Base-by-base conservation (phyloP, 2,888 invertebrate genomes). In the Hylaea fasciaria region DNA sequence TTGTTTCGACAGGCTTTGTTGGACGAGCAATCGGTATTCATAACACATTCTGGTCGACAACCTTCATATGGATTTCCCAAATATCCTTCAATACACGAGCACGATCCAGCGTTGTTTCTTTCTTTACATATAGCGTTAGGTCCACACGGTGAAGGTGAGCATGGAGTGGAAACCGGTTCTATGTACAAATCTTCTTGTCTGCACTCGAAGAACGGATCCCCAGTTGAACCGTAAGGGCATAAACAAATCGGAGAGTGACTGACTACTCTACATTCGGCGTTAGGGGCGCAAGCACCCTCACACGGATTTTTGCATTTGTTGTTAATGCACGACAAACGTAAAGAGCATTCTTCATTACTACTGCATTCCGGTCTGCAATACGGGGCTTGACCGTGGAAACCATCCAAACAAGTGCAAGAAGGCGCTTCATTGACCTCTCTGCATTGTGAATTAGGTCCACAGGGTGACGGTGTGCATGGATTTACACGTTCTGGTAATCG, bases 261-360 rank as follows among this genome's bases (percentile, higher is more conserved):
- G 11, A 96, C 93, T 13, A 96, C 96, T 71, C 93, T 94, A 79
- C 97, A 97, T 77, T 96, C 95, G 0, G 96, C 94, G 77, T 95
- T 95, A 14, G 88, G 67, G 39, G 96, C 96, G 80, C 97, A 97
- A 7, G 94, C 91, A 49, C 94, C 94, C 62, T 94, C 94, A 71
- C 96, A 96, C 8, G 96, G 96, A 84, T 96, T 95, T 73, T 92
- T 93, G 79, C 97, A 97, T 89, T 96, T 96, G 78, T 95, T 94
- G 80, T 95, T 95, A 32, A 95, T 93, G 76, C 97, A 97, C 1
- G 96, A 95, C 66, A 95, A 86, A 68, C 94, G 93, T 66, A 89
- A 89, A 12, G 94, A 83, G 77, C 96, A 97, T 82, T 97, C 96
- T 68, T 94, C 94, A 73, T 96, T 96, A 65, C 95, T 95, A 47